Conservation (phyloP, 2,888 invertebrate species). For the Plemyria rubiginata region DNA sequence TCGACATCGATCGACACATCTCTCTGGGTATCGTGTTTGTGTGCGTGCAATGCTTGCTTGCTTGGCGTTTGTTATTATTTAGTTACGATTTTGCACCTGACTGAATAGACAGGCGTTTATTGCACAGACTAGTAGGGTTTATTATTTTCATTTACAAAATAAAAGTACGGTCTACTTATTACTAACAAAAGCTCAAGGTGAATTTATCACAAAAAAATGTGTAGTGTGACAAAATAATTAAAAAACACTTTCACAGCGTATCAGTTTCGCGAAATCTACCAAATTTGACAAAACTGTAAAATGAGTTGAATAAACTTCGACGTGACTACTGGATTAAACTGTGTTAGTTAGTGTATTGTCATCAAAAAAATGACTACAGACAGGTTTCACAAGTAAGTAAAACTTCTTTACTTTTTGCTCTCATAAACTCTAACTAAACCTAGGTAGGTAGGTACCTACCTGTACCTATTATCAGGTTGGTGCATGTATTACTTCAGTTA, state of each 20-base stretch:
- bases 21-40: constrained; percentile 5
- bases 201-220: constrained; percentile 13
- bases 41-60: constrained; percentile 10
- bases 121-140: too few species aligned
- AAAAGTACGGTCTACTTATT: too few species aligned
- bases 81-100: constrained; percentile 30
- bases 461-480: too few species aligned
- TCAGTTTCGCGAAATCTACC: constrained; percentile 65
- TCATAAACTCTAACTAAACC: too few species aligned
- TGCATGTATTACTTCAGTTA: too few species aligned
- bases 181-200: neutral
- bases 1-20: too few species aligned
- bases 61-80: too few species aligned
- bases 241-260: constrained; percentile 73
- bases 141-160: neutral
- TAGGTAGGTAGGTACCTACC: neutral
- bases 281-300: constrained; percentile 63
- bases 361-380: constrained; percentile 82
- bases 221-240: constrained; percentile 64
- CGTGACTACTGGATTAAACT: constrained; percentile 27
- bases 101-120: constrained; percentile 22
- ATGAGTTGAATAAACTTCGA: constrained; percentile 74
- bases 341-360: constrained; percentile 40
- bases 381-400: constrained; percentile 86
- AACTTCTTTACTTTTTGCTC: constrained; percentile 18